phyloP scores from a whole-genome alignment of 2,113 vertebrate genomes.

The Hippoglossus stenolepis region DNA sequence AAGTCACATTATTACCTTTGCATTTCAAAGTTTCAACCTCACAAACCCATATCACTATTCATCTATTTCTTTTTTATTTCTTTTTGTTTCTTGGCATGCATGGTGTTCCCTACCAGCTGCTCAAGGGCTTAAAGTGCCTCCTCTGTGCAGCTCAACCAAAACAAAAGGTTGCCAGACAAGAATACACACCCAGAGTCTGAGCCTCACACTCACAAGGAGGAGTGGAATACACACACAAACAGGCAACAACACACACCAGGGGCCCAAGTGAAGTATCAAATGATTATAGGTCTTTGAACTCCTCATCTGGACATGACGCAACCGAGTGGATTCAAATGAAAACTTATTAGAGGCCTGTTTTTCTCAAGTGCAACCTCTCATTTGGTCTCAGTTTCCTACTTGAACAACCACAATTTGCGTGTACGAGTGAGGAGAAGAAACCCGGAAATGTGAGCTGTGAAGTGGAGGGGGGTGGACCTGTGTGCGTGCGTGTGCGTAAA shows the following conservation, averaged over 20 bases:
- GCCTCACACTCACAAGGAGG: not conserved
- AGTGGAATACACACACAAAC: constrained; percentile 19
- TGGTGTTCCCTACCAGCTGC: constrained; percentile 1
- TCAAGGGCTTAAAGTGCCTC: not conserved
- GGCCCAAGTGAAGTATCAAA: not conserved
- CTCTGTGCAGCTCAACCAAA: constrained; percentile 2
- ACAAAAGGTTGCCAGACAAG: constrained; percentile 62
- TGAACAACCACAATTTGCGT: constrained; percentile 40
- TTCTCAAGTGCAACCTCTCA: not conserved
- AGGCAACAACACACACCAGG: not conserved
- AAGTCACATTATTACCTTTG: not conserved
- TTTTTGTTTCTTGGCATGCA: not conserved
- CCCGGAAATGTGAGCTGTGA: constrained; percentile 76
- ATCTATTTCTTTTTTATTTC: not conserved
- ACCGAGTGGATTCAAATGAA: too few species aligned
- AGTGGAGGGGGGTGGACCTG: constrained; percentile 39
- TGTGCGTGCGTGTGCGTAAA: constrained; percentile 3
- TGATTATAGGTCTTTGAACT: not conserved
- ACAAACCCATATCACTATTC: not conserved
- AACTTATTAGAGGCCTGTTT: not conserved
- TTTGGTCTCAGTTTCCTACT: constrained; percentile 27
- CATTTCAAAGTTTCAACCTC: not conserved
- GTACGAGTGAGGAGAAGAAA: constrained; percentile 43
- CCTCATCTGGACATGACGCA: not conserved
- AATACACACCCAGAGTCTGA: constrained; percentile 66